Conservation (phyloP, 2,113 vertebrate genomes). For the Oreamnos americanus region DNA sequence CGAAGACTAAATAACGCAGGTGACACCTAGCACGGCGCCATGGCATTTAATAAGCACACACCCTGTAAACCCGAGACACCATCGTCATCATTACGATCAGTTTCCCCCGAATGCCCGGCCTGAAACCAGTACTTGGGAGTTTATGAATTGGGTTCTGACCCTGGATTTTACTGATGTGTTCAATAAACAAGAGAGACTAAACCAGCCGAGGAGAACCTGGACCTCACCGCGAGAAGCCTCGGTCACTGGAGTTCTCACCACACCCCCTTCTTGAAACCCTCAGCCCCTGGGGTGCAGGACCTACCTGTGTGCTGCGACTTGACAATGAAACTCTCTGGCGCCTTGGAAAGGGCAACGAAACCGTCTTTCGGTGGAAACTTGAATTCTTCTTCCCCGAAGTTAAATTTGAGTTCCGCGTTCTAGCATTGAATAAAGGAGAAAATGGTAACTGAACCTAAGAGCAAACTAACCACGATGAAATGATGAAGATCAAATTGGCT, state of each 20-base stretch:
- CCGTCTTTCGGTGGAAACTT: conserved; percentile 92
- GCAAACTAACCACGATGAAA: not conserved
- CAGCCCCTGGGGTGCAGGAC: conserved; percentile 71
- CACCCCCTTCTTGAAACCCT: not conserved
- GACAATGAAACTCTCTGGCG: conserved; percentile 84
- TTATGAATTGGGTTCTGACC: not conserved
- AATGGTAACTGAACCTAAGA: not conserved
- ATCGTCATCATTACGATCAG: not conserved
- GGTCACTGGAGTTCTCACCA: too few species aligned
- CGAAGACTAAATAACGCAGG: not conserved
- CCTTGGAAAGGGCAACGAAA: conserved; percentile 88
- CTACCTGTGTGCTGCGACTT: conserved; percentile 95
- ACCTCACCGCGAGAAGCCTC: not conserved
- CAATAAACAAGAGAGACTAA: not conserved
- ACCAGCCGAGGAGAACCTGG: not conserved
- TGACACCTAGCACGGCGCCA: not conserved
- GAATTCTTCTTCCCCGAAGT: conserved; percentile 95
- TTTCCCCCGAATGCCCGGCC: not conserved
- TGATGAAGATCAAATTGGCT: not conserved
- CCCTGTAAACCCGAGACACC: accelerated
- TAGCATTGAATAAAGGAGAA: conserved; percentile 70
- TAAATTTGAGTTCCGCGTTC: conserved; percentile 98
- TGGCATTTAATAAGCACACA: not conserved
- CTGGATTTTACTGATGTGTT: not conserved
- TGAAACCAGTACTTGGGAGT: not conserved